Evolutionary conservation across 2,113 vertebrate species (phyloP).

Genomic region (Vidua macroura): DNA sequence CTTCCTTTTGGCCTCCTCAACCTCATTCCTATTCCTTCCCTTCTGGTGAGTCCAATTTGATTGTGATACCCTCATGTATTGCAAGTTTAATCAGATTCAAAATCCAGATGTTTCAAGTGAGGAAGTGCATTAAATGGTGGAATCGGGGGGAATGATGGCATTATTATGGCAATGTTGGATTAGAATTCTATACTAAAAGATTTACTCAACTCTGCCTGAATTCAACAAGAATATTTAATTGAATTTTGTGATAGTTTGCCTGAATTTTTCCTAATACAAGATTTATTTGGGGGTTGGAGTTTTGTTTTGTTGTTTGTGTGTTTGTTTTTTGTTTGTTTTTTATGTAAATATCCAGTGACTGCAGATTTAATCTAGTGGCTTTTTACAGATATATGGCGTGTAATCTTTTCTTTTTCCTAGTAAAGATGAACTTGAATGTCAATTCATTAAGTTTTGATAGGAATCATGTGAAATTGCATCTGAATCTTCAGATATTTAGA

Average conservation of each 20-base stretch:
- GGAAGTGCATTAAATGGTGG: not conserved
- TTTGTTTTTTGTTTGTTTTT: not conserved
- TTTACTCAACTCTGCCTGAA: not conserved
- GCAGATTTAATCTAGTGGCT: not conserved
- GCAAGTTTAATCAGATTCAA: not conserved
- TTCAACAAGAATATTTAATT: not conserved
- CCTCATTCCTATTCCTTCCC: not conserved
- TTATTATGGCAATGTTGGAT: not conserved
- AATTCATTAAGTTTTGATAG: not conserved
- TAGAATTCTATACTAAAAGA: fast-evolving
- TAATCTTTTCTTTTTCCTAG: not conserved
- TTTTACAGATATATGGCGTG: not conserved
- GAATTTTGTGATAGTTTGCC: not conserved
- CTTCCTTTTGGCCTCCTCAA: not conserved
- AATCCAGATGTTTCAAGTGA: not conserved
- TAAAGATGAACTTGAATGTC: not conserved
- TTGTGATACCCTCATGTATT: not conserved
- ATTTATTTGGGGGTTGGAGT: fast-evolving
- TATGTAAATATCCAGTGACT: not conserved
- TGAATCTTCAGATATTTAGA: not conserved
- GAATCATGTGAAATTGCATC: not conserved
- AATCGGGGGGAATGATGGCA: not conserved
- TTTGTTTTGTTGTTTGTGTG: not conserved
- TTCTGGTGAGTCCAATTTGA: not conserved
- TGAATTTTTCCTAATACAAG: not conserved